Percentiles rank a stretch among this genome's conserved stretches.
Evolutionary conservation across 2,888 invertebrate genomes (phyloP).

Genomic region (Nymphalis urticae): DNA sequence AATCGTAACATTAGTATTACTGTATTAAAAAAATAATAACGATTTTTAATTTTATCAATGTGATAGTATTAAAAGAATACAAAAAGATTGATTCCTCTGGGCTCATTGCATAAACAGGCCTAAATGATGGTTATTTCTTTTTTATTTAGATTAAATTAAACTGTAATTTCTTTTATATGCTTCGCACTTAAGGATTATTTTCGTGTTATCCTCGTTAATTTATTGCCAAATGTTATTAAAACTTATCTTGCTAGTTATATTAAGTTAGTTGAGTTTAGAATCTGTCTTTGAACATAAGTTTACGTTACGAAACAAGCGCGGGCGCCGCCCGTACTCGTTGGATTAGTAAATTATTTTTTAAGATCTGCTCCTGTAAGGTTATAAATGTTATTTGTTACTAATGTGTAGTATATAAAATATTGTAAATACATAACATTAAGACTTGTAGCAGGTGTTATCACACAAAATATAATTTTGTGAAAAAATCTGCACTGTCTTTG

Average conservation of each 20-base stretch:
- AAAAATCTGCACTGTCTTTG: constrained; percentile 60
- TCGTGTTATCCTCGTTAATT: constrained; percentile 78
- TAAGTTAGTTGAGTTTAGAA: constrained; percentile 49
- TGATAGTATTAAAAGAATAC: constrained; percentile 53
- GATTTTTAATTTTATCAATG: constrained; percentile 55
- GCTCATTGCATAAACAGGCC: constrained; percentile 48
- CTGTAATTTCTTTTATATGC: constrained; percentile 61
- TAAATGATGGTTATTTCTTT: constrained; percentile 58
- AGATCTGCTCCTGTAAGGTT: constrained; percentile 80
- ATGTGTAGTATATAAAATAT: constrained; percentile 80
- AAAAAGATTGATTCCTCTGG: constrained; percentile 26
- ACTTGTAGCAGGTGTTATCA: constrained; percentile 82
- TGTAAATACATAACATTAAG: constrained; percentile 79
- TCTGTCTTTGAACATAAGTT: constrained; percentile 22
- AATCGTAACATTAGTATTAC: constrained; percentile 52
- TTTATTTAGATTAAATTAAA: constrained; percentile 46
- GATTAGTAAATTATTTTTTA: constrained; percentile 61
- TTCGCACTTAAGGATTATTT: constrained; percentile 68
- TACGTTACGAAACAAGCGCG: constrained; percentile 14
- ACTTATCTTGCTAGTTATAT: constrained; percentile 58
- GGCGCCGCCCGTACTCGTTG: constrained; percentile 4
- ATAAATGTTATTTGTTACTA: constrained; percentile 82
- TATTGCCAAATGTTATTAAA: constrained; percentile 81
- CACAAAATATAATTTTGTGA: constrained; percentile 84
- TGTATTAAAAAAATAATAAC: constrained; percentile 52